Percentiles rank a stretch among this genome's conserved stretches.
Evolutionary conservation across 2,888 invertebrate genomes (phyloP).

Genomic region (Diarsia rubi): DNA sequence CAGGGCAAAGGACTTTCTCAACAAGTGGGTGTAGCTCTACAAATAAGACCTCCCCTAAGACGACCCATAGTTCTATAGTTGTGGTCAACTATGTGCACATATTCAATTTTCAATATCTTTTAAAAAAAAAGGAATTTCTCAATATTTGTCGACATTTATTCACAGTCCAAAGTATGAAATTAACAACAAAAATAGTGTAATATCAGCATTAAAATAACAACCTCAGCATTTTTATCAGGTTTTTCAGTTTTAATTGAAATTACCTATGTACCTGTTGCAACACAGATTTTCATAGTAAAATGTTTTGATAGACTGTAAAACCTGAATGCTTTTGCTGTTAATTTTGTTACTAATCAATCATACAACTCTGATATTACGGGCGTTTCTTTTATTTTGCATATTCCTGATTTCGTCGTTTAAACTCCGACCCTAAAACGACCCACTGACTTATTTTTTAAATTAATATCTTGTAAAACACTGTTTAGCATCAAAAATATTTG

Average conservation of each 20-base stretch:
- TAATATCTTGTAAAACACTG: not conserved
- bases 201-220: not conserved
- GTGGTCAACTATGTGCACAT: not conserved
- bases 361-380: not conserved
- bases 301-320: not conserved
- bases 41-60: not conserved
- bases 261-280: not conserved
- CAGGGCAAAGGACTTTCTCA: not conserved
- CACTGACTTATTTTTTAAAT: no score
- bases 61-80: no score
- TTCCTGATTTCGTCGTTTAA: not conserved
- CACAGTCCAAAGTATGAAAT: not conserved
- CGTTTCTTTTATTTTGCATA: not conserved
- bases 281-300: not conserved
- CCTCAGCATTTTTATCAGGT: not conserved
- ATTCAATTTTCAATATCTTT: not conserved
- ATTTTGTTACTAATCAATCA: not conserved
- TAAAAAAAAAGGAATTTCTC: not conserved
- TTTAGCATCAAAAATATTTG: not conserved
- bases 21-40: constrained; percentile 2
- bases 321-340: not conserved
- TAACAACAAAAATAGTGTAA: not conserved
- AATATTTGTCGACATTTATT: not conserved
- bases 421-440: no score
- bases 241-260: not conserved